Conservation (phyloP, 1,140 invertebrate genomes). For the Bombus waltoni region DNA sequence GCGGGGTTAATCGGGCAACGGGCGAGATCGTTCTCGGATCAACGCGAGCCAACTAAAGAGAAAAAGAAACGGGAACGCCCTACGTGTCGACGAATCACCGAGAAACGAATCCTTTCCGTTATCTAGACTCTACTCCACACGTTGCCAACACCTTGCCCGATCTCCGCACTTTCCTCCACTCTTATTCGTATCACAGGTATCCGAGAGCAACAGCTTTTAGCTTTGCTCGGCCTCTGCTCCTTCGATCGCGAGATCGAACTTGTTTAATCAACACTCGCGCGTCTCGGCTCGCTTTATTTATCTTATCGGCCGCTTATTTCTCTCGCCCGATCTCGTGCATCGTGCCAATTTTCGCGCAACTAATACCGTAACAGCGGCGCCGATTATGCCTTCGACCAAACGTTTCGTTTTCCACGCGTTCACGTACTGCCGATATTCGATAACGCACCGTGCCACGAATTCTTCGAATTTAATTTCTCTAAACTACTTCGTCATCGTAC, state of each 20-base stretch:
- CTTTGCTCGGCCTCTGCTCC: neutral
- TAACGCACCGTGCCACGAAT: too few relatives aligned
- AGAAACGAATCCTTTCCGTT: slow-evolving; percentile 14
- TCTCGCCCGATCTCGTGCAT: neutral
- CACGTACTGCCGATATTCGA: neutral
- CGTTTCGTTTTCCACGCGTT: neutral
- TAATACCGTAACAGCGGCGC: neutral
- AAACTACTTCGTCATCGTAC: neutral
- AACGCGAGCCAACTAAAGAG: neutral
- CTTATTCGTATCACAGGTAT: neutral
- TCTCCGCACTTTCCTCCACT: too few relatives aligned
- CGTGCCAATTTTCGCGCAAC: neutral
- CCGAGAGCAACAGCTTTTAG: neutral
- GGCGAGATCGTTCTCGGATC: slow-evolving; percentile 20
- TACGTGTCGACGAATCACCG: slow-evolving; percentile 18
- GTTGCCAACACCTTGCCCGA: neutral
- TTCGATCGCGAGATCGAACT: neutral
- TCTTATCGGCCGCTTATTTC: neutral
- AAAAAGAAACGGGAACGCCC: slow-evolving; percentile 20
- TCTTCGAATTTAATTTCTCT: neutral
- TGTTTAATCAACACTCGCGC: neutral
- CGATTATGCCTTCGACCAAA: too few relatives aligned
- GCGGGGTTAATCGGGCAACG: slow-evolving; percentile 58
- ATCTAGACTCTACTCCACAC: neutral
- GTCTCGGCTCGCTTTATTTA: neutral